Conservation (phyloP, 2,113 vertebrate genomes). For the Morone saxatilis region DNA sequence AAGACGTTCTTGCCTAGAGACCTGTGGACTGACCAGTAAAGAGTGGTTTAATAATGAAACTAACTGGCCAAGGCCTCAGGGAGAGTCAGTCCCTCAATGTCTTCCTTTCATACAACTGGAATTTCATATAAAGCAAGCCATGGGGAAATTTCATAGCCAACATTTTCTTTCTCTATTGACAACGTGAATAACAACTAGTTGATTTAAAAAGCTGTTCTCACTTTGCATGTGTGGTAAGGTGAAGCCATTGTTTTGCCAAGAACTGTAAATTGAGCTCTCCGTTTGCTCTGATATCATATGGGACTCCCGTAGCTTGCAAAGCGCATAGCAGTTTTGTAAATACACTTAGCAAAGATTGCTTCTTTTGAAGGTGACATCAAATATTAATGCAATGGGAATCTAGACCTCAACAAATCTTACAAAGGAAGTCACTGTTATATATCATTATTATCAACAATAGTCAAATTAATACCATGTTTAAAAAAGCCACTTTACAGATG, state of each 20-base stretch:
- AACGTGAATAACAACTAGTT: conserved; percentile 11
- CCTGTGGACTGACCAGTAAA: conserved; percentile 78
- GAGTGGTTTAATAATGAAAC: conserved; percentile 79
- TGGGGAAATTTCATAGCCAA: conserved; percentile 31
- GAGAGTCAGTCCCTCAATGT: conserved; percentile 49
- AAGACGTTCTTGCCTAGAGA: conserved; percentile 74
- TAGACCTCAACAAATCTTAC: conserved; percentile 47
- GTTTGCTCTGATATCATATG: conserved; percentile 36
- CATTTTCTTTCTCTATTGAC: conserved; percentile 22
- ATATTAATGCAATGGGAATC: conserved; percentile 62
- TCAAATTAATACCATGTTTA: neutral
- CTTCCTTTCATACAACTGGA: conserved; percentile 40
- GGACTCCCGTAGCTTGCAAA: conserved; percentile 32
- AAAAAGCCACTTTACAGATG: conserved; percentile 21
- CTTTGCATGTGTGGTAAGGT: conserved; percentile 4
- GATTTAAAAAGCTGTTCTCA: conserved; percentile 25
- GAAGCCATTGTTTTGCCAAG: conserved; percentile 12
- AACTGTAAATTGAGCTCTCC: conserved; percentile 24
- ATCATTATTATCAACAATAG: conserved; percentile 30
- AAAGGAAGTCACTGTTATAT: conserved; percentile 30
- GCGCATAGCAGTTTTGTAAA: conserved; percentile 44
- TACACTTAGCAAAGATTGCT: conserved; percentile 53
- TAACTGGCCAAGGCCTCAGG: conserved; percentile 62
- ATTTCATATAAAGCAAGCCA: conserved; percentile 49
- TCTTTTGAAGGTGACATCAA: conserved; percentile 63